phyloP scores from a whole-genome alignment of 1,140 invertebrate species.

The Camponotus floridanus region DNA sequence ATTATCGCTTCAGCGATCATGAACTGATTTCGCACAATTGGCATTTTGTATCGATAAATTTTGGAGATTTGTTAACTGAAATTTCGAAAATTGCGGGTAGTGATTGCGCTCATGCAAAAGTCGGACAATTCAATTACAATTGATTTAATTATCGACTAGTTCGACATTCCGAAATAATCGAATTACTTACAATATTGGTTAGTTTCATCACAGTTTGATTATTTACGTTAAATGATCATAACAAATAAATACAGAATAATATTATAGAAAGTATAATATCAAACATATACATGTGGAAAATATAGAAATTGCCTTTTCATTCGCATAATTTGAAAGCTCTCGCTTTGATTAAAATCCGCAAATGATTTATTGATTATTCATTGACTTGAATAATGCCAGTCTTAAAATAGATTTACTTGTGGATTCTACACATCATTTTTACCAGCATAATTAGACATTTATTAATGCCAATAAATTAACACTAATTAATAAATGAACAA shows the following conservation, averaged over 20 bases:
- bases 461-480: background rate
- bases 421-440: background rate
- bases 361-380: conserved; percentile 19
- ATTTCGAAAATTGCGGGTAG: background rate
- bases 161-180: conserved; percentile 3
- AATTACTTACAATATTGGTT: conserved; percentile 14
- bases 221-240: background rate
- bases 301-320: background rate
- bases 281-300: background rate
- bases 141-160: conserved; percentile 11
- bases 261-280: background rate
- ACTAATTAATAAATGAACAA: background rate
- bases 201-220: conserved; percentile 34
- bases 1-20: background rate
- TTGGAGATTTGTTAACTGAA: conserved; percentile 19
- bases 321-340: background rate
- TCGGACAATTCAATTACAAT: background rate
- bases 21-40: background rate
- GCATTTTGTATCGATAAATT: background rate
- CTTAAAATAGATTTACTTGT: background rate
- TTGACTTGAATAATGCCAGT: background rate
- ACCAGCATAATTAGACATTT: background rate
- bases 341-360: background rate
- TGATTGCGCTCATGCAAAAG: background rate
- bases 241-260: conserved; percentile 1